Percentiles rank a stretch among this genome's conserved stretches.
These are phyloP conservation scores for Trisateles emortualis DNA, from an alignment of 2,888 invertebrate genomes.

Conservation along the genomic window DNA sequence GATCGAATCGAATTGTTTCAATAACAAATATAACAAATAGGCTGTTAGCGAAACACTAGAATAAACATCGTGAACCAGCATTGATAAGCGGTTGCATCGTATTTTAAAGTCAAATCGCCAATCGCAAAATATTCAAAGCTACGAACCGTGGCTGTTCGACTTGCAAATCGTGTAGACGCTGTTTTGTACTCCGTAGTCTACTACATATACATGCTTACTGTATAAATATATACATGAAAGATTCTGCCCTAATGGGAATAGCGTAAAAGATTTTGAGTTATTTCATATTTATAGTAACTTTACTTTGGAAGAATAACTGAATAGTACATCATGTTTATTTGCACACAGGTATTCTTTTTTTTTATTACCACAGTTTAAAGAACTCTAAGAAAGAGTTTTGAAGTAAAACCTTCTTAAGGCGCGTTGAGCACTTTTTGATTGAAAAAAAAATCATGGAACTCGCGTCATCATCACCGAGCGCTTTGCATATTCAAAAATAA, in stretches of 20 bases:
- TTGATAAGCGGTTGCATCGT: constrained; percentile 72
- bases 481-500: no score
- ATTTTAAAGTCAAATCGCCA: constrained; percentile 82
- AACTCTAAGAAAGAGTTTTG: no score
- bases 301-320: no score
- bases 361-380: no score
- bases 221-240: constrained; percentile 6
- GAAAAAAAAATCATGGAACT: no score
- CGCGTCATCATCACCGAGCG: no score
- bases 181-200: constrained; percentile 38
- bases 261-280: constrained; percentile 4
- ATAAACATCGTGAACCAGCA: constrained; percentile 37
- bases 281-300: constrained; percentile 5
- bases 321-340: no score
- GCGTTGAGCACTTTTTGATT: no score
- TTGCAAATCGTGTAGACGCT: constrained; percentile 69
- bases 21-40: constrained; percentile 46
- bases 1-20: not conserved
- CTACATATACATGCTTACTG: constrained; percentile 16
- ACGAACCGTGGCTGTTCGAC: constrained; percentile 65
- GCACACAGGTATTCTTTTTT: no score
- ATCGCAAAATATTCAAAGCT: constrained; percentile 80
- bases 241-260: constrained; percentile 3
- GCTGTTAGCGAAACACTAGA: constrained; percentile 46
- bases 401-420: no score